Evolutionary conservation across 2,113 vertebrate species (phyloP), one percentile per base, ranked within the genome.

Genomic region (Ictalurus furcatus): DNA sequence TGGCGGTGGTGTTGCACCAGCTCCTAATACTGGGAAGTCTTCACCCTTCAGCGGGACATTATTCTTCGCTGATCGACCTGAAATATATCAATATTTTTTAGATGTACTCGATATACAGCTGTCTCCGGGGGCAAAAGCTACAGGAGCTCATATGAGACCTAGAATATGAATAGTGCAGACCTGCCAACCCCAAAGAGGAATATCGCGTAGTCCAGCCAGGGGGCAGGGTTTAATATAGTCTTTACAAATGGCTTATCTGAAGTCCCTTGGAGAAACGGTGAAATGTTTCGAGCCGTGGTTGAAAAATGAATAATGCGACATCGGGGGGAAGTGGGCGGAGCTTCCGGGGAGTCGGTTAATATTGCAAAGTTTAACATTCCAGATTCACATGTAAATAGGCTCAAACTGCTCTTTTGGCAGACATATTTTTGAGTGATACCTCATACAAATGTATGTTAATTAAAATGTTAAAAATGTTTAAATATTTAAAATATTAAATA

Each of bases 21-120:
- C 94, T 54, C 96, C 94, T 0, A 96, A 92, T 4, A 92, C 95
- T 58, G 96, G 95, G 3, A 97, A 97, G 91, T 98, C 95, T 0
- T 97, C 96, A 48, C 95, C 96, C 88, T 92, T 95, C 16, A 95
- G 21, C 0, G 86, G 93, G 88, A 95, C 95, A 0, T 94, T 95
- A 69, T 94, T 93, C 21, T 94, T 95, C 92, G 94, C 90, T 52
- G 94, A 92, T 92, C 89, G 92, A 85, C 91, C 87, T 87, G 90
- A 71, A 89, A 91, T n/a, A 87, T 17, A 63, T 16, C 2, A 1
- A 28, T 25, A 5, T 54, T 28, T 52, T 54, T 56, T 28, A 56
- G 5, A 1, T 17, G 28, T 54, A 48, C 13, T 80, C 4, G 3
- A 80, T 80, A 56, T 19, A 17, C 25, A 8, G 25, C n/a, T 19